Percentiles rank a stretch among this genome's conserved stretches.
These are phyloP conservation scores for Saimiri boliviensis DNA, from an alignment of 2,113 vertebrate genomes.

Conservation along the genomic window DNA sequence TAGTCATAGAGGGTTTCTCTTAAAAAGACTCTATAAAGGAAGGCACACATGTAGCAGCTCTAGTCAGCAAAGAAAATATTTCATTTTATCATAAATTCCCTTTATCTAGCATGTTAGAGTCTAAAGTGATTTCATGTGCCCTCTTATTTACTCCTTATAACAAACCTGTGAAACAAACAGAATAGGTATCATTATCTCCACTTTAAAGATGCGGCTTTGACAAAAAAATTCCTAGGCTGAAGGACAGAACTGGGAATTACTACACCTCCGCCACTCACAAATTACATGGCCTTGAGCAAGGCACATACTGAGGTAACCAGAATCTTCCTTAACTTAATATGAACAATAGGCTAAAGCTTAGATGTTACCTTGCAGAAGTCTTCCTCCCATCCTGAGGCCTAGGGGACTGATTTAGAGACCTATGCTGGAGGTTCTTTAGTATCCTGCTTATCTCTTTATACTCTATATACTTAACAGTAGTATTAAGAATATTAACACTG, in stretches of 20 bases:
- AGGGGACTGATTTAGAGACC: not conserved
- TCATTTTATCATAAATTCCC: not conserved
- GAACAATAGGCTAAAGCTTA: not conserved
- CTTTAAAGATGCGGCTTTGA: not conserved
- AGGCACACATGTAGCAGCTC: not conserved
- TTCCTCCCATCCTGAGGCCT: not conserved
- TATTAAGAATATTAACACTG: not conserved
- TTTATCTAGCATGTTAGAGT: not conserved
- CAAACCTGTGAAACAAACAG: conserved; percentile 5
- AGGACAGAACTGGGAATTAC: not conserved
- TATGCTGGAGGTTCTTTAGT: not conserved
- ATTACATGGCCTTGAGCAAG: not conserved
- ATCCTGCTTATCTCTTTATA: not conserved
- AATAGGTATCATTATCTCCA: not conserved
- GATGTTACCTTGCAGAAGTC: not conserved
- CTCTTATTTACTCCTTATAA: not conserved
- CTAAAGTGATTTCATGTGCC: not conserved
- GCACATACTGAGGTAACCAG: not conserved
- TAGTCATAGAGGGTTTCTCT: not conserved
- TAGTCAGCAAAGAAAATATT: not conserved
- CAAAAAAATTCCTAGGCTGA: not conserved
- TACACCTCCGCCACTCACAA: not conserved
- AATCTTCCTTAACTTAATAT: not conserved
- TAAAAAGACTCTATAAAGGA: conserved; percentile 30
- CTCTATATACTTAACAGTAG: not conserved